Conservation (phyloP, 2,797 vertebrate species). For the Zalophus californianus region DNA sequence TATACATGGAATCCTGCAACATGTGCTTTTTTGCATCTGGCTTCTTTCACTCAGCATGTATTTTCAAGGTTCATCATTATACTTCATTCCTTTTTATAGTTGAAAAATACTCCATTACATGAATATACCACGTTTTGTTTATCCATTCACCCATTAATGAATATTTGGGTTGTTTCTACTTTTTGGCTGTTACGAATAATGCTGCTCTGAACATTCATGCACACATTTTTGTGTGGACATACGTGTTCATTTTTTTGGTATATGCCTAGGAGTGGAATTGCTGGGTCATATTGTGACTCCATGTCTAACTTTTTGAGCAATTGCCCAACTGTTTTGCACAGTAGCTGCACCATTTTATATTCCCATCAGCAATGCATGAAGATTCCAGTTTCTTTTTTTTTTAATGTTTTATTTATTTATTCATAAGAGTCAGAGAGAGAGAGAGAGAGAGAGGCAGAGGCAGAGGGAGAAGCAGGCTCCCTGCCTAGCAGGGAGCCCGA, state of each 20-base stretch:
- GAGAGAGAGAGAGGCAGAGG: too few relatives aligned
- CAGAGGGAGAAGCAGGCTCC: too few relatives aligned
- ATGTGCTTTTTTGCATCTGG: neutral
- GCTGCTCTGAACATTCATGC: neutral
- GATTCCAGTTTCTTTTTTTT: neutral
- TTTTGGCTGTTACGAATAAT: neutral
- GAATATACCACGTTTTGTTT: neutral
- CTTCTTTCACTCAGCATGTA: neutral
- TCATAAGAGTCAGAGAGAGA: too few relatives aligned
- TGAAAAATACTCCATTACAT: neutral
- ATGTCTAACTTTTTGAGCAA: neutral
- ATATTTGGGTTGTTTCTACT: neutral
- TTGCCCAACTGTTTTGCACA: neutral
- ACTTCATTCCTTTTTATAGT: neutral
- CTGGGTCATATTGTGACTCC: neutral
- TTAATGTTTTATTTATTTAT: too few relatives aligned
- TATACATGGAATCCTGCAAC: neutral
- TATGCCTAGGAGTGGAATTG: neutral
- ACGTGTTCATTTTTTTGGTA: constrained; percentile 19
- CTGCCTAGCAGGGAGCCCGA: too few relatives aligned
- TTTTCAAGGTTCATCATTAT: constrained; percentile 25
- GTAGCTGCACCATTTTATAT: neutral
- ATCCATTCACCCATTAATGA: neutral
- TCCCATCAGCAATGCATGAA: neutral
- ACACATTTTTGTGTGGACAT: neutral